Base-by-base conservation (phyloP, 2,888 invertebrate species). In the Bruchidius siliquastri region DNA sequence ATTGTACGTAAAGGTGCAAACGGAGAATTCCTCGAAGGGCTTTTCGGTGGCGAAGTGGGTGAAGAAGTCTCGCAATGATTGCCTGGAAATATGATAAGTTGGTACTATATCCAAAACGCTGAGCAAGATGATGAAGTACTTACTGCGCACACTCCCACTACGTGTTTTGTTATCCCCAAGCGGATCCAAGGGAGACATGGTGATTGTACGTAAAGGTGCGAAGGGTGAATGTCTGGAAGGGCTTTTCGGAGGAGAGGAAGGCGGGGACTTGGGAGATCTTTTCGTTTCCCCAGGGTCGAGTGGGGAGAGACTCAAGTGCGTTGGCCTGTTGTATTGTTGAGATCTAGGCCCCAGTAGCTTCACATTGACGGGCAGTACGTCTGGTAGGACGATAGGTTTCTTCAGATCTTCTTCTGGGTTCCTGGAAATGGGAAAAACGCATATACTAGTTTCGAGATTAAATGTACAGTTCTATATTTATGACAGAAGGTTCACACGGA, bases 361-460 rank as follows among this genome's bases (percentile, higher is more conserved):
- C 2, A 87, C 90, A 71, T 88, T 89, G 74, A 89, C 85, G n/a
- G 90, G 90, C 74, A 90, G 82, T 18, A 90, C 89, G 81, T 90
- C 90, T 10, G 90, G 90, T 76, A 90, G 81, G 22, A 80, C 82
- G 77, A 88, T 87, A 68, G 85, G 77, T 76, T 84, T 83, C 73
- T 82, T 83, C 72, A 80, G 78, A 69, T 84, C 84, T 72, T 84
- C 83, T 74, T 83, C 83, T 21, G 81, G 13, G 18, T 49, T 49
- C 18, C 49, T 49, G 18, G 10, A 49, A 13, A 1, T 8, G 13
- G 26, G 26, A 8, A 26, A 8, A 26, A 26, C n/a, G n/a, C n/a
- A n/a, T n/a, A n/a, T n/a, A n/a, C n/a, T n/a, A n/a, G n/a, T n/a
- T n/a, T n/a, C n/a, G n/a, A n/a, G n/a, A n/a, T n/a, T n/a, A n/a